A percentile compares a stretch with the other conserved stretches of the same genome.
These are phyloP conservation scores for Tachypleus tridentatus DNA, from an alignment of 1,140 invertebrate genomes.

Conservation along the genomic window DNA sequence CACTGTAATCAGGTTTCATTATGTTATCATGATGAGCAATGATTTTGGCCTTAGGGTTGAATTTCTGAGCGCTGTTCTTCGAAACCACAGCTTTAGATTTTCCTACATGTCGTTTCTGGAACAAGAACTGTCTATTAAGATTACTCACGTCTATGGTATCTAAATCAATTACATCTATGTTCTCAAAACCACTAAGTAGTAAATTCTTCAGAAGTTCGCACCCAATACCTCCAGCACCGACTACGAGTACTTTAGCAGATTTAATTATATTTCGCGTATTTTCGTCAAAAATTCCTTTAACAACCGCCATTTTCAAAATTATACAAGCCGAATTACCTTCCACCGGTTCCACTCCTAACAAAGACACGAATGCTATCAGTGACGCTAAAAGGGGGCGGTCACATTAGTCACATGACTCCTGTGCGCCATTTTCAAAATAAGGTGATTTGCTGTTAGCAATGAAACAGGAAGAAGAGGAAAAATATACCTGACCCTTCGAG, in stretches of 20 bases:
- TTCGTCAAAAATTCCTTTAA: too few species aligned
- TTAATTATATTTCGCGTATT: slow-evolving; percentile 4
- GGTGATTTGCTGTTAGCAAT: too few species aligned
- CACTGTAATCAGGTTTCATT: slow-evolving; percentile 72
- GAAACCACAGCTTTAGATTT: slow-evolving; percentile 84
- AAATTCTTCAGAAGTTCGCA: slow-evolving; percentile 98
- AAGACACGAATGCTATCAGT: too few species aligned
- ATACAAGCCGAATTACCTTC: too few species aligned
- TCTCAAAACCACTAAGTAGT: slow-evolving; percentile 79
- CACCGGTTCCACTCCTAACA: too few species aligned
- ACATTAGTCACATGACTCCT: too few species aligned
- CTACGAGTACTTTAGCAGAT: slow-evolving; percentile 56
- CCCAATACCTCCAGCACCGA: slow-evolving; percentile 97
- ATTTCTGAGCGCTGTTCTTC: slow-evolving; percentile 70
- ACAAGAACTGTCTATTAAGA: slow-evolving; percentile 93
- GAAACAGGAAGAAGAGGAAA: too few species aligned
- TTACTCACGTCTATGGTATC: slow-evolving; percentile 99
- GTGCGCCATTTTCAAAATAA: too few species aligned
- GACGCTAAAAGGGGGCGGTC: too few species aligned
- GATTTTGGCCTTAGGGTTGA: slow-evolving; percentile 80
- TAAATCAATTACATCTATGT: slow-evolving; percentile 95
- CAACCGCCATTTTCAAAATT: too few species aligned
- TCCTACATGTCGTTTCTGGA: slow-evolving; percentile 93
- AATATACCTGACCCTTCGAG: too few species aligned
- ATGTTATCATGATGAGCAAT: slow-evolving; percentile 86